Evolutionary conservation across 2,113 vertebrate genomes (phyloP).

Genomic region (Alaudala cheleensis): DNA sequence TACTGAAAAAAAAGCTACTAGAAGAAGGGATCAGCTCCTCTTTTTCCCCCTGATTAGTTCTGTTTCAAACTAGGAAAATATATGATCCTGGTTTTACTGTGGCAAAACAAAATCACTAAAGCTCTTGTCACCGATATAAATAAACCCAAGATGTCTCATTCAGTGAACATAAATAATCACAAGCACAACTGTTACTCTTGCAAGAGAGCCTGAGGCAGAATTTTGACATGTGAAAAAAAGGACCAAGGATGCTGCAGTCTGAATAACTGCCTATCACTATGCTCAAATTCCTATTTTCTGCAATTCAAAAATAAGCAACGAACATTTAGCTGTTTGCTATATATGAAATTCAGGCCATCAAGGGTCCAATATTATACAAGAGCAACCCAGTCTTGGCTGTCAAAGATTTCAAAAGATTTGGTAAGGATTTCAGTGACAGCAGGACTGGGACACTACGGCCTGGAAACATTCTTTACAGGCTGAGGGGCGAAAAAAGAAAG

Average conservation of each 20-base stretch:
- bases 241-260: background rate
- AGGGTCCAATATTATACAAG: background rate
- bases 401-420: background rate
- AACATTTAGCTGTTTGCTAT: background rate
- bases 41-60: background rate
- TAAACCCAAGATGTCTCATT: background rate
- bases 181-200: background rate
- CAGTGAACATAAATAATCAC: slow-evolving; percentile 28
- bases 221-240: background rate
- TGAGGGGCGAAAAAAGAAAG: fast-evolving
- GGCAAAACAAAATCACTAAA: background rate
- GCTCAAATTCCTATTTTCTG: background rate
- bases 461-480: background rate
- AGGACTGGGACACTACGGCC: background rate
- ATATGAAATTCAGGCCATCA: background rate
- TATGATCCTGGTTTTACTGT: background rate
- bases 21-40: background rate
- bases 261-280: background rate
- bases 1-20: background rate
- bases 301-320: background rate
- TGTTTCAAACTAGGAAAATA: background rate
- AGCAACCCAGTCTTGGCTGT: background rate
- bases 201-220: background rate
- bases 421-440: background rate
- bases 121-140: background rate